These are phyloP conservation scores for Drosophila carrolli DNA, from an alignment of 1,140 invertebrate genomes.

Conservation along the genomic window DNA sequence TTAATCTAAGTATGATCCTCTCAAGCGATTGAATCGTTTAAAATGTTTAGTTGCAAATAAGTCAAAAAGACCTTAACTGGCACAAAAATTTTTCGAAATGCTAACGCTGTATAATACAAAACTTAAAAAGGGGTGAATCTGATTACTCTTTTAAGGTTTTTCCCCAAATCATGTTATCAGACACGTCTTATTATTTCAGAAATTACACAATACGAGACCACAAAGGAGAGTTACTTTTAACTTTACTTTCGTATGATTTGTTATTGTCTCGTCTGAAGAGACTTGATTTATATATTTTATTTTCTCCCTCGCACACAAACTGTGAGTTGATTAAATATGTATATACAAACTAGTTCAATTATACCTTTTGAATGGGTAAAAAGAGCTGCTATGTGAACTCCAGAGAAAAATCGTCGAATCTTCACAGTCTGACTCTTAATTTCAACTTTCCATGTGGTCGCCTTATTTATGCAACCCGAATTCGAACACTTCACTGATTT, in stretches of 20 bases:
- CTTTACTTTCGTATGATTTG: background rate
- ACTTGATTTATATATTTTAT: slow-evolving; percentile 23
- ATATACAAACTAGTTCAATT: slow-evolving; percentile 46
- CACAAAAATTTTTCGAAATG: no score
- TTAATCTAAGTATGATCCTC: no score
- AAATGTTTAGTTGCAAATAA: no score
- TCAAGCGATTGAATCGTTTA: no score
- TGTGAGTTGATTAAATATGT: slow-evolving; percentile 35
- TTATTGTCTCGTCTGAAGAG: slow-evolving; percentile 5
- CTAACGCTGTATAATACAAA: no score
- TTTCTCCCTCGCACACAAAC: slow-evolving; percentile 14
- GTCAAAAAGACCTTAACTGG: no score
- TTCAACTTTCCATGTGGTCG: slow-evolving; percentile 40
- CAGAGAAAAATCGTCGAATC: slow-evolving; percentile 38
- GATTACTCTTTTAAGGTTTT: no score
- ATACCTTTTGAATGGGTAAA: slow-evolving; percentile 49
- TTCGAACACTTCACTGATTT: slow-evolving; percentile 45
- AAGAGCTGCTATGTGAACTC: slow-evolving; percentile 36
- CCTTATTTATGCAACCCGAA: slow-evolving; percentile 36
- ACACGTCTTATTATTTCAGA: background rate
- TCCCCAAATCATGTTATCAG: no score
- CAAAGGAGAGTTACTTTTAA: slow-evolving; percentile 8
- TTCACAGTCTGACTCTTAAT: slow-evolving; percentile 47
- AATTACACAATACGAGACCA: background rate
- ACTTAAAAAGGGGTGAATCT: no score